phyloP scores from a whole-genome alignment of 2,888 invertebrate genomes.

The Baronia brevicornis region DNA sequence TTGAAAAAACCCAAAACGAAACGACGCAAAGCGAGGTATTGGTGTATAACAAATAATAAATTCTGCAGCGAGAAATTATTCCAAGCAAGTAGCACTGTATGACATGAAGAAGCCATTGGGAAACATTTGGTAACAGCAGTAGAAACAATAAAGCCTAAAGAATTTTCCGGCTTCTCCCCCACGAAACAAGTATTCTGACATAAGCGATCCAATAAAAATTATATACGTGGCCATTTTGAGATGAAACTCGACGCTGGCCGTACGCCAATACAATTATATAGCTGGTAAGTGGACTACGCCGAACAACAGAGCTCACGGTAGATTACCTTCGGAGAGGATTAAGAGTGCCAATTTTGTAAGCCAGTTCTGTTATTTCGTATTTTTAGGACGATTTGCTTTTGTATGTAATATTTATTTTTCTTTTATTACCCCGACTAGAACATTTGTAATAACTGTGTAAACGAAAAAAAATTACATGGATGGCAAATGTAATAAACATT shows the following conservation, averaged over 20 bases:
- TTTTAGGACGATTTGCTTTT: slow-evolving; percentile 11
- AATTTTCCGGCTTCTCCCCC: not conserved
- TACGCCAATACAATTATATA: slow-evolving; percentile 43
- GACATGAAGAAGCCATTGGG: too few relatives aligned
- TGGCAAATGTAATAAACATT: too few relatives aligned
- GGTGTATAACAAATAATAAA: too few relatives aligned
- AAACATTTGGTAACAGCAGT: too few relatives aligned
- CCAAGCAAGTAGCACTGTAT: too few relatives aligned
- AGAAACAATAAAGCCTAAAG: slow-evolving; percentile 1
- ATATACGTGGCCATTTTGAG: slow-evolving; percentile 57
- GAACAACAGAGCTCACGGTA: slow-evolving; percentile 25
- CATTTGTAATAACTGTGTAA: too few relatives aligned
- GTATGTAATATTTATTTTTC: slow-evolving; percentile 11
- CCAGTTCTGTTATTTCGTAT: slow-evolving; percentile 14
- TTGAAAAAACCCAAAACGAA: too few relatives aligned
- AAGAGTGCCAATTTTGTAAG: slow-evolving; percentile 21
- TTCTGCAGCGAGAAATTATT: too few relatives aligned
- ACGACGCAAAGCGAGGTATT: too few relatives aligned
- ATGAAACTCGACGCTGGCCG: slow-evolving; percentile 39
- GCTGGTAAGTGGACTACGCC: slow-evolving; percentile 30
- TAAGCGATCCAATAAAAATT: slow-evolving; percentile 38
- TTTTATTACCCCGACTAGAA: too few relatives aligned
- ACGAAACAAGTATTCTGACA: slow-evolving; percentile 14
- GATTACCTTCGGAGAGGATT: slow-evolving; percentile 22
- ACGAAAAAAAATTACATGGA: too few relatives aligned